These are phyloP conservation scores for Percopsis omiscomaycus DNA, from an alignment of 2,797 vertebrate genomes.

Conservation along the genomic window DNA sequence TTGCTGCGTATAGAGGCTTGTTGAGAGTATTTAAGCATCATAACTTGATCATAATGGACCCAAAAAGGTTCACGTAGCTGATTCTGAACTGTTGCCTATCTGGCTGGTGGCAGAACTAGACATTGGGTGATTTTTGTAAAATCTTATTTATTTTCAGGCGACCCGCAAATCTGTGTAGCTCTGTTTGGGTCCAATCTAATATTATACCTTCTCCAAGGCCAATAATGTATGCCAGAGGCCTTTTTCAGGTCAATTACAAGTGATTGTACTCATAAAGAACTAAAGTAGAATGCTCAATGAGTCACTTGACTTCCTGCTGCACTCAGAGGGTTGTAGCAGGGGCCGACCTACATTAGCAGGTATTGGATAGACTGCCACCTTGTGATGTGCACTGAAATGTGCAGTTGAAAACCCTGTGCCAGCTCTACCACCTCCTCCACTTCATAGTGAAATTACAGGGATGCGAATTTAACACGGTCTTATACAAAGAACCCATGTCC, in stretches of 20 bases:
- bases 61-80: not conserved
- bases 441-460: conserved; percentile 3
- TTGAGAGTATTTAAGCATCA: no score
- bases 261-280: not conserved
- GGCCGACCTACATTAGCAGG: conserved; percentile 9
- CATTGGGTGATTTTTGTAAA: no score
- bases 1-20: no score
- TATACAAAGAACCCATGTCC: conserved; percentile 12
- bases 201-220: not conserved
- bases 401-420: conserved; percentile 39
- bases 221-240: not conserved
- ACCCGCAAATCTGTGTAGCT: no score
- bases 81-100: not conserved
- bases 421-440: not conserved
- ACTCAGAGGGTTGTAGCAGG: not conserved
- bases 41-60: no score
- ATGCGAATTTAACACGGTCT: no score
- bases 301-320: not conserved
- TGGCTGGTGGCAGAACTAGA: no score
- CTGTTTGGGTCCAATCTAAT: not conserved
- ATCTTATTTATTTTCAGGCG: no score
- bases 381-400: conserved; percentile 62
- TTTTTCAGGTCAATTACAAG: not conserved
- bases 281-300: not conserved
- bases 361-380: conserved; percentile 73